Evolutionary conservation across 2,888 invertebrate species (phyloP).

Genomic region (Chymomyza caudatula): DNA sequence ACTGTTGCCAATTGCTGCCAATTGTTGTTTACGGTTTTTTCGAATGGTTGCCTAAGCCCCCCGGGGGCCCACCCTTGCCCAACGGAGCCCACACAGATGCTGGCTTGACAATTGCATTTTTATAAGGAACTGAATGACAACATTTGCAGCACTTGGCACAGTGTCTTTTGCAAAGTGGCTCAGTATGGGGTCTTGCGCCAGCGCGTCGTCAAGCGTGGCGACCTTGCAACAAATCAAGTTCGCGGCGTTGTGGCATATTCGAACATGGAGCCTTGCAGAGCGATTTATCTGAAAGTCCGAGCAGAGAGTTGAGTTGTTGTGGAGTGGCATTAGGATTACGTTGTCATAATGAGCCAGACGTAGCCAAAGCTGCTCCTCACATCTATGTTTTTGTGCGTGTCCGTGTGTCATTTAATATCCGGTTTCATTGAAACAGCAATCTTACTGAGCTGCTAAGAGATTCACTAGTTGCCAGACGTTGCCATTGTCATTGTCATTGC

Average conservation of each 20-base stretch:
- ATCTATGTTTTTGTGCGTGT: background rate
- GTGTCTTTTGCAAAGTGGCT: background rate
- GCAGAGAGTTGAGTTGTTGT: background rate
- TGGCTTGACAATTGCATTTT: background rate
- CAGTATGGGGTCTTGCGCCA: background rate
- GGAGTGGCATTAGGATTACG: background rate
- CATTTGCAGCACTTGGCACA: background rate
- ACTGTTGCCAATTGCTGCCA: background rate
- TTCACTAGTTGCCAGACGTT: background rate
- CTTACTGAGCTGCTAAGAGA: background rate
- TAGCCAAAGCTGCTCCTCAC: background rate
- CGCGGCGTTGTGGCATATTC: too few species aligned
- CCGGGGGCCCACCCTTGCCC: background rate
- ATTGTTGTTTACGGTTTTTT: background rate
- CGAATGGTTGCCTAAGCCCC: background rate
- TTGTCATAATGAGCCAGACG: background rate
- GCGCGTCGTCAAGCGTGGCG: background rate
- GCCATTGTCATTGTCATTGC: background rate
- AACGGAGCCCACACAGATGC: background rate
- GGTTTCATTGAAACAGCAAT: background rate
- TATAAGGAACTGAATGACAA: background rate
- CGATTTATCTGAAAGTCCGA: background rate
- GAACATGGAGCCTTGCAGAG: background rate
- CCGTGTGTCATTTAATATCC: background rate
- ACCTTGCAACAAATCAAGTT: background rate